These are phyloP conservation scores for Catostomus latipinnis DNA, from an alignment of 2,797 vertebrate species.

Conservation along the genomic window DNA sequence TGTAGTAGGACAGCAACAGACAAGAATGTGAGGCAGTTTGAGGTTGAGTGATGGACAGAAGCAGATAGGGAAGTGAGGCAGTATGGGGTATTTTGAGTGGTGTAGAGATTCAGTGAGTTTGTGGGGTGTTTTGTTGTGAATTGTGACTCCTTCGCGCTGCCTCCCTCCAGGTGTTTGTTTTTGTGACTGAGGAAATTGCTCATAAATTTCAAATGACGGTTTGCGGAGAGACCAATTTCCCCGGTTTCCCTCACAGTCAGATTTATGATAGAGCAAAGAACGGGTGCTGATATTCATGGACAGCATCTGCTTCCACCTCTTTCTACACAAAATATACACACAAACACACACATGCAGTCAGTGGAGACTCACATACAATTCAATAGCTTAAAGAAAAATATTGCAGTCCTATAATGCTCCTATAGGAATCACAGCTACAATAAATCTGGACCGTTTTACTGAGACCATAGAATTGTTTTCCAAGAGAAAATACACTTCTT, in stretches of 20 bases:
- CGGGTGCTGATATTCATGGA: slow-evolving; percentile 38
- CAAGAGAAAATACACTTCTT: too few species aligned
- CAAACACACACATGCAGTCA: not conserved
- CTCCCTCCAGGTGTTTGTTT: slow-evolving; percentile 43
- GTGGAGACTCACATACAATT: not conserved
- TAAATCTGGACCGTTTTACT: not conserved
- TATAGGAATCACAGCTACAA: not conserved
- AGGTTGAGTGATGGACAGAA: too few species aligned
- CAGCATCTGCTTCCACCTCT: not conserved
- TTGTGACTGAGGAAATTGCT: slow-evolving; percentile 46
- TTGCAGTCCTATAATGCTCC: too few species aligned
- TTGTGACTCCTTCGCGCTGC: slow-evolving; percentile 6
- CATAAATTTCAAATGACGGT: slow-evolving; percentile 47
- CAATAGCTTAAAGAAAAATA: not conserved
- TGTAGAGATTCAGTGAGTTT: too few species aligned
- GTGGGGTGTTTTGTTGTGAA: not conserved
- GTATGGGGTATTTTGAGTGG: too few species aligned
- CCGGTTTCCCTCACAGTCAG: slow-evolving; percentile 43
- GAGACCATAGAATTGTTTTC: too few species aligned
- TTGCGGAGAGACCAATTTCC: slow-evolving; percentile 53
- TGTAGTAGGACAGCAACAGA: too few species aligned
- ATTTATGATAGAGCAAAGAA: slow-evolving; percentile 42
- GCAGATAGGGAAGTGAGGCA: too few species aligned
- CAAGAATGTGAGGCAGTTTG: too few species aligned
- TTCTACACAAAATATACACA: slow-evolving; percentile 4